Base-by-base conservation (phyloP, 2,888 invertebrate genomes). In the Dione juno region DNA sequence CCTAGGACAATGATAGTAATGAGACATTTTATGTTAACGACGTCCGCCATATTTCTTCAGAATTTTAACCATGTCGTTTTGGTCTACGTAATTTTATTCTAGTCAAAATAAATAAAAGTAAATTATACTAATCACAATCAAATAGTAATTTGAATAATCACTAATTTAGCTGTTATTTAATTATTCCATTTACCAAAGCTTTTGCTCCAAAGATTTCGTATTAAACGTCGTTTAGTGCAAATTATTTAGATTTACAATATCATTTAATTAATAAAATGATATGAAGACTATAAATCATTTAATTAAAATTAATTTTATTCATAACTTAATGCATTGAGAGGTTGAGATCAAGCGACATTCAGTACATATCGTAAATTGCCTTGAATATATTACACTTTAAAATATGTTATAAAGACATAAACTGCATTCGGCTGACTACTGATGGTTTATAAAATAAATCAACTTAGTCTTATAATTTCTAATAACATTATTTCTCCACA, bases 361-460 rank as follows among this genome's bases (percentile, higher is more conserved):
- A 58, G 48, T 57, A 40, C 48, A 48, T 66, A 57, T 66, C 66
- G 57, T 66, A 66, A 66, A 66, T 66, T 54, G 53, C 41, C 41
- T 66, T 43, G 53, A 52, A 66, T 53, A 66, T 53, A 66, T 66
- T 66, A 54, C 11, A 43, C 43, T 41, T 41, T 45, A 53, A 54
- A 48, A 48, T 63, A 61, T 53, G 61, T 63, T 54, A 67, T 67
- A 67, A 67, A 58, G 58, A 48, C 45, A 67, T 67, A 67, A 67
- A 67, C 40, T 58, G 37, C 57, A 58, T 48, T 61, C n/a, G 43
- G 43, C 45, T 57, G 66, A 53, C 66, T 66, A 37, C 66, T 53
- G 66, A 53, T 53, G 48, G 65, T 54, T 53, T 66, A 41, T 66
- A 54, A 28, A 66, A 66, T 53, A 53, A 53, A 66, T 66, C 66